phyloP scores from a whole-genome alignment of 1,140 invertebrate species.

The Drosophila lowei region DNA sequence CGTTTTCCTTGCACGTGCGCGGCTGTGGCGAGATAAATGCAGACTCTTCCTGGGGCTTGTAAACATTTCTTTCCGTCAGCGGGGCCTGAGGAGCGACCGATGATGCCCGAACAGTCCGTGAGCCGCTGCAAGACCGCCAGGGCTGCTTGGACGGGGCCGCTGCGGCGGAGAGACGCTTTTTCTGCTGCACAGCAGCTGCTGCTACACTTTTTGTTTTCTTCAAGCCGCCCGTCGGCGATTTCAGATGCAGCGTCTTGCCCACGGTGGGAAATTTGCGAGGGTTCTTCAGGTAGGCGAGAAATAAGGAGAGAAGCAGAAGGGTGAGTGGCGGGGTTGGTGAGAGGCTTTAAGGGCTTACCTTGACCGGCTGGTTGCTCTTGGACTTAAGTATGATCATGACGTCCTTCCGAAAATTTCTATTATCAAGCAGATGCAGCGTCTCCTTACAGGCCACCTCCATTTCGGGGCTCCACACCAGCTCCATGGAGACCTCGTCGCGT shows the following conservation, averaged over 20 bases:
- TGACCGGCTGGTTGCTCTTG: slow-evolving; percentile 58
- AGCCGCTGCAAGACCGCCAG: slow-evolving; percentile 10
- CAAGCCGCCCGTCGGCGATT: slow-evolving; percentile 57
- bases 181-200: slow-evolving; percentile 50
- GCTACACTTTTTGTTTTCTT: slow-evolving; percentile 29
- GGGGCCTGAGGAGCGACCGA: slow-evolving; percentile 14
- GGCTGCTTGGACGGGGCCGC: slow-evolving; percentile 17
- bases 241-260: slow-evolving; percentile 68
- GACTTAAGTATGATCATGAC: slow-evolving; percentile 87
- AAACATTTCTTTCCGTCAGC: slow-evolving; percentile 50
- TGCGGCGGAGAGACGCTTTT: slow-evolving; percentile 40
- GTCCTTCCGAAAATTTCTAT: slow-evolving; percentile 86
- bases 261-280: slow-evolving; percentile 72
- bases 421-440: slow-evolving; percentile 86
- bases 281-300: slow-evolving; percentile 52
- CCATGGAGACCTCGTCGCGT: slow-evolving; percentile 83
- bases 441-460: slow-evolving; percentile 86
- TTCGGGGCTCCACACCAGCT: slow-evolving; percentile 86
- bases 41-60: slow-evolving; percentile 31
- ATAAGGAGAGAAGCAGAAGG: slow-evolving; percentile 2
- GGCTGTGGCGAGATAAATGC: slow-evolving; percentile 37
- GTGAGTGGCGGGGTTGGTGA: slow-evolving; percentile 11
- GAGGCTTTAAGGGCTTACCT: slow-evolving; percentile 41
- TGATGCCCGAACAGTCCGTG: background rate
- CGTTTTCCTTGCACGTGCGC: slow-evolving; percentile 66